Base-by-base conservation (phyloP, 2,113 vertebrate species). In the Lutjanus erythropterus region DNA sequence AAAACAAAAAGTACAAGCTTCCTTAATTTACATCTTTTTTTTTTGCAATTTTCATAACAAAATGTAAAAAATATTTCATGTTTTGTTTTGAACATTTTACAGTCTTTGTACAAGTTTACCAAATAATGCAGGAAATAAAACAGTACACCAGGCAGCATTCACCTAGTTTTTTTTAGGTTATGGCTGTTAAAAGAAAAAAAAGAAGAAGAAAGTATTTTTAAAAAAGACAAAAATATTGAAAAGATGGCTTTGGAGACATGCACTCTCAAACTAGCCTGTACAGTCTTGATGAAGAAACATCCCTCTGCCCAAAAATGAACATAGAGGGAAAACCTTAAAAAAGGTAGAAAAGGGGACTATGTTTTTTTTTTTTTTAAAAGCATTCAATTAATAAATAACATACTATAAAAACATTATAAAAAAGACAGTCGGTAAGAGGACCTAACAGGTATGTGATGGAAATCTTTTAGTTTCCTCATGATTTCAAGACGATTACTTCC, bases 331-430 rank as follows among this genome's bases (percentile, higher is more conserved):
- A 65, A 58, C 14, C 25, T 81, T 79, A 42, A 74, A 88, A 90
- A 89, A 59, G 55, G 68, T 83, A 87, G 9, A 88, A 91, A 84
- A 86, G 14, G 60, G 66, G 49, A 62, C 9, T 14, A 15, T 61
- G 15, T 72, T 77, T 75, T 60, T 44, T 39, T 80, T n/a, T 69
- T 82, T 80, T 69, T 64, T 25, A 82, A 79, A 86, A 91, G 71
- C 74, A 85, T 84, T 90, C 80, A 92, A 86, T 83, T 81, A 95
- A 95, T 95, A 95, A 95, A 95, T 95, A 95, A 87, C 80, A 90
- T 83, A 87, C 80, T 92, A 89, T 89, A 93, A 94, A 95, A 94
- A 91, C 85, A 88, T 91, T 91, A 86, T 85, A 92, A 93, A 93
- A n/a, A 91, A 87, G 75, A 91, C 73, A 81, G 78, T 85, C 68